Base-by-base conservation (phyloP, 2,113 vertebrate species). In the Tachuris rubrigastra region DNA sequence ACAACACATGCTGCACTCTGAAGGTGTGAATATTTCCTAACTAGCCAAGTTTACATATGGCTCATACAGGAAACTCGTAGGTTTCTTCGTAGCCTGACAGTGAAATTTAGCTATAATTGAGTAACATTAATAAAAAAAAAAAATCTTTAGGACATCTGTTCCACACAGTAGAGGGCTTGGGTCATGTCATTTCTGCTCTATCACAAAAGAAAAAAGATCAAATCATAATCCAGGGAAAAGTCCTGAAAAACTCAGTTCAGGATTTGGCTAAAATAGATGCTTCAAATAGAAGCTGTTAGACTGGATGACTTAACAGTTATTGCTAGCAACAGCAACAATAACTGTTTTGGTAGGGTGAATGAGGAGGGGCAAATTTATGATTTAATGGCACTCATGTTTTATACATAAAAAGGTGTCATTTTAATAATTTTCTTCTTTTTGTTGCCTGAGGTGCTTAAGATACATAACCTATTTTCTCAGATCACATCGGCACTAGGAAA, bases 11-110 rank as follows among this genome's bases (percentile, higher is more conserved):
- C 74, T 96, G 74, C 90, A 81, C 89, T 88, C 78, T 76, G 37
- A 90, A 89, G 25, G 89, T 94, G 87, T 95, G 93, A 94, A 30
- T 86, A 93, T 86, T 92, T 95, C 72, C 65, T 91, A 78, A 86
- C 41, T 74, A 86, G 87, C 95, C 95, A 96, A 96, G 85, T 96
- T 96, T 92, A 85, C 62, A 86, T 53, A 53, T 12, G 5, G 41
- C 46, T 95, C n/a, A 72, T 66, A 85, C 41, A 80, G 74, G 35
- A 96, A 95, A 77, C 15, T 71, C 71, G 25, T 0, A 88, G n/a
- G 21, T 65, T 95, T 82, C 85, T 95, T 92, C 82, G 31, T 68
- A 88, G 44, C 33, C n/a, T 84, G 33, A 67, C 27, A 77, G 52
- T 52, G 63, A 94, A 84, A 72, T 83, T 71, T 56, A 86, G 49